Percentiles rank a stretch among this genome's conserved stretches.
Evolutionary conservation across 2,888 invertebrate species (phyloP).

Genomic region (Agrotis puta): DNA sequence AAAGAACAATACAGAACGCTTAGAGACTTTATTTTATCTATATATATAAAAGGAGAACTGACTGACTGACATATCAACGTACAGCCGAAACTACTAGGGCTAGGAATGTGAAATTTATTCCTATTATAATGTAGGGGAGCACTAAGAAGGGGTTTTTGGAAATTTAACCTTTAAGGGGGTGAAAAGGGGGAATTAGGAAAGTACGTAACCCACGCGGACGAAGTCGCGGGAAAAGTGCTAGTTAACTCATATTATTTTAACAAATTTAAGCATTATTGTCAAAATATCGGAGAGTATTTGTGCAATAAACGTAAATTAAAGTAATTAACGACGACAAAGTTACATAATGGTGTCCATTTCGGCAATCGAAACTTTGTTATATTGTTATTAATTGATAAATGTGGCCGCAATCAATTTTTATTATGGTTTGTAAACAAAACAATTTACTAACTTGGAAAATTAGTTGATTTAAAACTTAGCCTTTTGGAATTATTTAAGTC

Average conservation of each 20-base stretch:
- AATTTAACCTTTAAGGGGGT: no score
- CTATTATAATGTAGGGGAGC: no score
- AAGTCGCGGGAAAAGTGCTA: no score
- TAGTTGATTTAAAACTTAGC: slow-evolving; percentile 4
- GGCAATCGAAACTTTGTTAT: slow-evolving; percentile 42
- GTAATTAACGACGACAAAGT: slow-evolving; percentile 37
- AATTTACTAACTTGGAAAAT: slow-evolving; percentile 32
- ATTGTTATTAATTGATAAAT: slow-evolving; percentile 50
- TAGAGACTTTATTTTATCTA: not conserved
- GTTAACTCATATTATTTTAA: not conserved
- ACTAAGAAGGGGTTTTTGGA: no score
- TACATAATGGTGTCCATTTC: slow-evolving; percentile 33
- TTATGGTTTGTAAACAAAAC: slow-evolving; percentile 24
- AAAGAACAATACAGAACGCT: no score
- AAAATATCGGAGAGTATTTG: not conserved
- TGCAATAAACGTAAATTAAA: slow-evolving; percentile 33
- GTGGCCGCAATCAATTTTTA: slow-evolving; percentile 42
- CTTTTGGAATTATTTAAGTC: not conserved
- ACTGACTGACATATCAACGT: no score
- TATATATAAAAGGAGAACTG: no score
- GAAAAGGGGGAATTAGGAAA: no score
- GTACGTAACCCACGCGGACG: no score
- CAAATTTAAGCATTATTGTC: not conserved
- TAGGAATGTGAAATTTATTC: no score
- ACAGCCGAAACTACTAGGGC: no score